Evolutionary conservation across 2,113 vertebrate species (phyloP).

Genomic region (Forbesichthys papilliferus): DNA sequence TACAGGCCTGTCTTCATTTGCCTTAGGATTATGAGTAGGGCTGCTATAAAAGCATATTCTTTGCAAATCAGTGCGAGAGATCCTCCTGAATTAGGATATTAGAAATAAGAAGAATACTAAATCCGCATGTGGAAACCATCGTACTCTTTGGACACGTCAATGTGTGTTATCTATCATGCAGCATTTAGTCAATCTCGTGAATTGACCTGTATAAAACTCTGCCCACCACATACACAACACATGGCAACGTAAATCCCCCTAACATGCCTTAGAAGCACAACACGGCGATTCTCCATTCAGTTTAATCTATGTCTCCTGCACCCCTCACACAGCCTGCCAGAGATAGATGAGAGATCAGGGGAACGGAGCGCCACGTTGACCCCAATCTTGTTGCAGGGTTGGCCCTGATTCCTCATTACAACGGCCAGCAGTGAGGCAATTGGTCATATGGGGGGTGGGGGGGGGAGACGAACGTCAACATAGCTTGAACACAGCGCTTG

Average conservation of each 20-base stretch:
- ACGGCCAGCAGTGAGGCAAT: constrained; percentile 38
- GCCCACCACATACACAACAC: no score
- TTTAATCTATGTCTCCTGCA: constrained; percentile 12
- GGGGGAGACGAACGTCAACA: not conserved
- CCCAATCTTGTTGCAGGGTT: constrained; percentile 40
- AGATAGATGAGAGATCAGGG: constrained; percentile 43
- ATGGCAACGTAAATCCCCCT: not conserved
- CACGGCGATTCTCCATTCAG: not conserved
- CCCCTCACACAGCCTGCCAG: constrained; percentile 3
- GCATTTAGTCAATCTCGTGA: no score
- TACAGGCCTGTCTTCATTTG: constrained; percentile 3
- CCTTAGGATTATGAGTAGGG: not conserved
- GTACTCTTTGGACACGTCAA: no score
- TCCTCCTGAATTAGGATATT: no score
- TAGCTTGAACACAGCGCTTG: not conserved
- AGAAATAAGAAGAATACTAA: no score
- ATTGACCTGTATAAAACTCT: no score
- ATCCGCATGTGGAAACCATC: no score
- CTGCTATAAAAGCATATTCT: no score
- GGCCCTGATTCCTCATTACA: constrained; percentile 41
- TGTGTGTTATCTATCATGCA: no score
- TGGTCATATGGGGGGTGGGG: constrained; percentile 24
- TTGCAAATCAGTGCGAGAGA: no score
- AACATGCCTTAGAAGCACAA: constrained; percentile 5
- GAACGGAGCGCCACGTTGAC: constrained; percentile 41